Evolutionary conservation across 2,113 vertebrate species (phyloP).

Genomic region (Anguilla japonica): DNA sequence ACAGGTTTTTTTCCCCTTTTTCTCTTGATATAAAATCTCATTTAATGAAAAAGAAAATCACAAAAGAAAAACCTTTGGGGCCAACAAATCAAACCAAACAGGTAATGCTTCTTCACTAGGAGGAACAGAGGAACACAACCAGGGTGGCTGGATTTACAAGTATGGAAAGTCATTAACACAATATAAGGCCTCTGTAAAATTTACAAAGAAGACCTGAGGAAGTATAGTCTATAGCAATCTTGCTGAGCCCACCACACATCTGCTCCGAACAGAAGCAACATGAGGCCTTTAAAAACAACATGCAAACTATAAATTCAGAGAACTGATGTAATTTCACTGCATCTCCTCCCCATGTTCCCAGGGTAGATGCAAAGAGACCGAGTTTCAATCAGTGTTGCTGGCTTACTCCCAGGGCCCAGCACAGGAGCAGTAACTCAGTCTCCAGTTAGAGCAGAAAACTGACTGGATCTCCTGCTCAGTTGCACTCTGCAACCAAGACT

Average conservation of each 20-base stretch:
- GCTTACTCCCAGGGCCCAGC: slow-evolving; percentile 33
- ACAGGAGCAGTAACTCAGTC: slow-evolving; percentile 45
- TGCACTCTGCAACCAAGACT: neutral
- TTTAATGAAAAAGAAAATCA: slow-evolving; percentile 8
- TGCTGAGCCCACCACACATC: slow-evolving; percentile 28
- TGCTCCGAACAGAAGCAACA: slow-evolving; percentile 18
- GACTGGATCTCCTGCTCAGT: neutral
- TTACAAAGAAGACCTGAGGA: slow-evolving; percentile 31
- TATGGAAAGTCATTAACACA: slow-evolving; percentile 31
- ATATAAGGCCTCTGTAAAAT: slow-evolving; percentile 29
- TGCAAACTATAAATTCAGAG: slow-evolving; percentile 44
- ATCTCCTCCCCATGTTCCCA: slow-evolving; percentile 15
- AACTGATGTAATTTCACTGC: slow-evolving; percentile 51
- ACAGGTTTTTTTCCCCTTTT: neutral
- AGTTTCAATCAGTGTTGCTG: slow-evolving; percentile 39
- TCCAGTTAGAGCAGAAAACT: neutral
- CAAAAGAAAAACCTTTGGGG: slow-evolving; percentile 22
- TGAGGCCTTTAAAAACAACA: slow-evolving; percentile 35
- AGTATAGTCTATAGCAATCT: slow-evolving; percentile 41
- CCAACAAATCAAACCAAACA: slow-evolving; percentile 28
- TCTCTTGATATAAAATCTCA: slow-evolving; percentile 1
- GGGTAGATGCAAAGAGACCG: slow-evolving; percentile 40
- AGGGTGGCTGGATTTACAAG: slow-evolving; percentile 22
- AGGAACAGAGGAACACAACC: neutral
- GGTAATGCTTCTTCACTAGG: slow-evolving; percentile 9